phyloP scores from a whole-genome alignment of 2,797 vertebrate species.

The Tenualosa ilisha region DNA sequence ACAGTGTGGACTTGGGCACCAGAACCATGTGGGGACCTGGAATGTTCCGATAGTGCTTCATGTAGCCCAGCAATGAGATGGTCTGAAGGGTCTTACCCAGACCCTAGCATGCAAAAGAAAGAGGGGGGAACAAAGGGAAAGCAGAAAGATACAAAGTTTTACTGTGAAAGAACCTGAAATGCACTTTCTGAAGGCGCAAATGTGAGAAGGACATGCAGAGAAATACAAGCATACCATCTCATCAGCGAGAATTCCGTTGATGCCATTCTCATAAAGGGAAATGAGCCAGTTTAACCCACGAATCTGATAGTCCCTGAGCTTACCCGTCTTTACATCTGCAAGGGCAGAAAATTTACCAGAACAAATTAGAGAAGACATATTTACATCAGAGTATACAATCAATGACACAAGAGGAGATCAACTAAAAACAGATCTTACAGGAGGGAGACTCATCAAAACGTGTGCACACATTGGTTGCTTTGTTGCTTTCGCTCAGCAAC shows the following conservation, averaged over 20 bases:
- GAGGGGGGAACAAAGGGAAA: not conserved
- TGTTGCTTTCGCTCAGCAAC: conserved; percentile 92
- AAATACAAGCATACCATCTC: conserved; percentile 85
- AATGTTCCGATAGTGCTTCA: conserved; percentile 99
- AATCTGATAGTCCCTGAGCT: conserved; percentile 94
- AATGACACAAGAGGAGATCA: not conserved
- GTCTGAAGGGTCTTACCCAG: conserved; percentile 98
- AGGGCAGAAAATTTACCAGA: not conserved
- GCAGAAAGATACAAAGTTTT: not conserved
- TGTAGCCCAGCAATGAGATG: conserved; percentile 95
- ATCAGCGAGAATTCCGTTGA: conserved; percentile 97
- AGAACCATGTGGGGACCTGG: conserved; percentile 98
- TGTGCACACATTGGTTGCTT: conserved; percentile 93
- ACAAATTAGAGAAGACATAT: not conserved
- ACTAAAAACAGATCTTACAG: conserved; percentile 74
- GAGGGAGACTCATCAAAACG: conserved; percentile 96
- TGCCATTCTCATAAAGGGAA: conserved; percentile 97
- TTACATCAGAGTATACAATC: not conserved
- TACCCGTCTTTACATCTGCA: conserved; percentile 91
- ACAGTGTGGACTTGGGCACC: conserved; percentile 97
- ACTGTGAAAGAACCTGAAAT: not conserved
- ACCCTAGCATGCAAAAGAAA: conserved; percentile 74
- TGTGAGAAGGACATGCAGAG: not conserved
- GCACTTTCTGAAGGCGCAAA: not conserved
- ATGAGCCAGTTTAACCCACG: conserved; percentile 98